Conservation (phyloP, 2,888 invertebrate genomes). For the Philereme vetulata region DNA sequence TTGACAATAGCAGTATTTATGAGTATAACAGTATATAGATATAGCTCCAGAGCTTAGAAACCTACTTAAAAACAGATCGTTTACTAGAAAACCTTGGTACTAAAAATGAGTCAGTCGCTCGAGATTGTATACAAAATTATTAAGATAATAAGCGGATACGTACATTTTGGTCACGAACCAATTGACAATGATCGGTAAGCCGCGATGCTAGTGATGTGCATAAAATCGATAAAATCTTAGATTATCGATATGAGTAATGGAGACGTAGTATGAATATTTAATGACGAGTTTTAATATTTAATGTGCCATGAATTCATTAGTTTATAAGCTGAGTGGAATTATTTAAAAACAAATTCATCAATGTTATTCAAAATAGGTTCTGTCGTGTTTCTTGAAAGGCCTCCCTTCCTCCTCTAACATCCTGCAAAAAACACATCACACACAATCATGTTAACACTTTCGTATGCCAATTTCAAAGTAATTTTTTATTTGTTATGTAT, state of each 20-base stretch:
- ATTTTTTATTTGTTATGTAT: too few species aligned
- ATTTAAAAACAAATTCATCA: not conserved
- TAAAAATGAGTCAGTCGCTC: slow-evolving; percentile 77
- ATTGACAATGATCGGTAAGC: slow-evolving; percentile 82
- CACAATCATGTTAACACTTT: too few species aligned
- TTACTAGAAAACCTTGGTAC: slow-evolving; percentile 71
- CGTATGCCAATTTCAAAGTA: too few species aligned
- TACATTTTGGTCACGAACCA: slow-evolving; percentile 82
- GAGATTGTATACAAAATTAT: slow-evolving; percentile 80
- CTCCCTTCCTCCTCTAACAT: too few species aligned
- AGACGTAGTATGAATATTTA: slow-evolving; percentile 27
- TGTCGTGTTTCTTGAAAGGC: too few species aligned
- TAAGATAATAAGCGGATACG: slow-evolving; percentile 83
- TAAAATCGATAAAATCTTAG: slow-evolving; percentile 39
- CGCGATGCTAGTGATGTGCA: slow-evolving; percentile 56
- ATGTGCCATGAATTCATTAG: slow-evolving; percentile 17
- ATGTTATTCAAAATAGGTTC: too few species aligned
- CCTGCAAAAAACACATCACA: too few species aligned
- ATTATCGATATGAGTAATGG: slow-evolving; percentile 38
- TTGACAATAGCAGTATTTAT: not conserved
- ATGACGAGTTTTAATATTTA: slow-evolving; percentile 18
- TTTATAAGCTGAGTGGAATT: not conserved
- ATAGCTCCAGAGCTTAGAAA: slow-evolving; percentile 24
- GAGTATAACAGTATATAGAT: not conserved
- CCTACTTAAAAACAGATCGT: slow-evolving; percentile 60